Percentiles rank a stretch among this genome's conserved stretches.
Evolutionary conservation across 2,113 vertebrate genomes (phyloP).

Genomic region (Oxygymnocypris stewartii): DNA sequence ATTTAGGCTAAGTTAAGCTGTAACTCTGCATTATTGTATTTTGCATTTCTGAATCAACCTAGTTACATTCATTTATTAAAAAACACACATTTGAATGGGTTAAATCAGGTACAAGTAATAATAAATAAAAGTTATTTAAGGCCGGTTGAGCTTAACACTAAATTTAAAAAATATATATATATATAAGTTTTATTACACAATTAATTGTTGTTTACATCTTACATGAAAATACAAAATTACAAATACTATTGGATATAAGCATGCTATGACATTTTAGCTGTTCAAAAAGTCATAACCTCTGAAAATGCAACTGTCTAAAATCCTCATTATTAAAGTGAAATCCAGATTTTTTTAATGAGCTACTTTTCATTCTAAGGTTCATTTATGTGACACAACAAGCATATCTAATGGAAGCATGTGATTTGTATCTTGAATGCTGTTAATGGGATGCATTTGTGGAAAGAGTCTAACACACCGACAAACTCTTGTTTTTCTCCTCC

Average conservation of each 20-base stretch:
- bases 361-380: neutral
- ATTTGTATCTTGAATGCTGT: neutral
- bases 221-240: neutral
- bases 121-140: too few species aligned
- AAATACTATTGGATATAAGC: neutral
- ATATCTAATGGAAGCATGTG: neutral
- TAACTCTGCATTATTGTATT: neutral
- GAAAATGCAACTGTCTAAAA: neutral
- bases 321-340: neutral
- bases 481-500: neutral
- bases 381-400: neutral
- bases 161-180: too few species aligned
- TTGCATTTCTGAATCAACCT: neutral
- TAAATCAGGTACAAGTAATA: too few species aligned
- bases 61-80: too few species aligned
- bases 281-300: neutral
- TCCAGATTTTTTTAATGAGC: neutral
- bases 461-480: neutral
- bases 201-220: neutral
- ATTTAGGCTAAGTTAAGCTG: neutral
- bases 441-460: neutral
- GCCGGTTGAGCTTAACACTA: neutral
- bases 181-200: neutral
- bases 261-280: neutral
- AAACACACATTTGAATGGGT: too few species aligned